Evolutionary conservation across 2,797 vertebrate species (phyloP).

Genomic region (Orestias chungarensis): DNA sequence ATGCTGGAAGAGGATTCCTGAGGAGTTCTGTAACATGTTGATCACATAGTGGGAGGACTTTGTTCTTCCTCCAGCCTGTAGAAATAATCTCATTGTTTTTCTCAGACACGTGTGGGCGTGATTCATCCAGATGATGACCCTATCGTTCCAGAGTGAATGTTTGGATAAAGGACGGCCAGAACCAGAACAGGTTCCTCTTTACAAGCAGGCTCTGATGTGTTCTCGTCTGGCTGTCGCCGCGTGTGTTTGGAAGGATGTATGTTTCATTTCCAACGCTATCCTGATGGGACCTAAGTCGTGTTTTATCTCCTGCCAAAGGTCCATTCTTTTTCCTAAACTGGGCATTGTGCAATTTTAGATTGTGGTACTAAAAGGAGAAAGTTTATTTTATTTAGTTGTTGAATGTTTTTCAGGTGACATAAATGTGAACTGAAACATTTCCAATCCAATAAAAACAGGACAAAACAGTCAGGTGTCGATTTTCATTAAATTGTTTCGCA

Average conservation of each 20-base stretch:
- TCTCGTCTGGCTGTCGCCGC: not conserved
- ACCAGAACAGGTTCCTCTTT: not conserved
- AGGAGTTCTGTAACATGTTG: not conserved
- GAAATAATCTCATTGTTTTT: not conserved
- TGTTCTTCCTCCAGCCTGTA: not conserved
- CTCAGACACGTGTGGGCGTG: not conserved
- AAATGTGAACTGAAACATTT: conserved; percentile 49
- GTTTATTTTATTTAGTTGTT: not conserved
- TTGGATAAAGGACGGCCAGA: not conserved
- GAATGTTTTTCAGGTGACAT: conserved; percentile 2
- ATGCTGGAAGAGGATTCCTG: conserved; percentile 20
- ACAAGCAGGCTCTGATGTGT: conserved; percentile 9
- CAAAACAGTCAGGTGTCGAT: not conserved
- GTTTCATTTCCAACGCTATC: not conserved
- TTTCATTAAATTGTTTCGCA: not conserved
- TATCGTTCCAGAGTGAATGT: not conserved
- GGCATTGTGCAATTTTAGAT: conserved; percentile 70
- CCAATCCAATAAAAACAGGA: conserved; percentile 45
- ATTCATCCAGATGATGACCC: conserved; percentile 32
- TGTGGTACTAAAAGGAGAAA: conserved; percentile 28
- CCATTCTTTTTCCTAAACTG: conserved; percentile 39
- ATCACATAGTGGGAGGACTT: not conserved
- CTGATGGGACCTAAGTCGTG: not conserved
- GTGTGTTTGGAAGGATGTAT: not conserved
- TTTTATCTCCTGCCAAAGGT: conserved; percentile 17